Evolutionary conservation across 2,888 invertebrate species (phyloP).

Genomic region (Melanotus villosus): DNA sequence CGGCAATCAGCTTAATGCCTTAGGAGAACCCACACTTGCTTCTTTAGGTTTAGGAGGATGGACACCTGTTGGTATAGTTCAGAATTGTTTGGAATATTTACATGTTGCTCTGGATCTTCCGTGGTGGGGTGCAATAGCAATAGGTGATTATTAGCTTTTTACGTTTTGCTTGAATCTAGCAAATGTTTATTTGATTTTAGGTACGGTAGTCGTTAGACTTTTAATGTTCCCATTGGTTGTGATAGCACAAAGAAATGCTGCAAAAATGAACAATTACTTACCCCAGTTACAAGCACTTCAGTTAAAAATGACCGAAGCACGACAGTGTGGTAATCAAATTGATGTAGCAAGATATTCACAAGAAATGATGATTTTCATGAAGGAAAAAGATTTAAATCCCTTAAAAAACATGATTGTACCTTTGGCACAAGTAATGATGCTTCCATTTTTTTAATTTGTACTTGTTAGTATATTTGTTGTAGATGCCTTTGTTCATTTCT

Average conservation of each 20-base stretch:
- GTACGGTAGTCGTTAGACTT: conserved; percentile 84
- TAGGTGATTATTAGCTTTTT: conserved; percentile 75
- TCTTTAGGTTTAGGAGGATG: conserved; percentile 89
- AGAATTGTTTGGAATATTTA: conserved; percentile 84
- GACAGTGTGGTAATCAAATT: conserved; percentile 85
- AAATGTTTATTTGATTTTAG: conserved; percentile 63
- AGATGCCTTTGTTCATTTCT: conserved; percentile 91
- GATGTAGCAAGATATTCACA: conserved; percentile 83
- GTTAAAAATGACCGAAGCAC: conserved; percentile 88
- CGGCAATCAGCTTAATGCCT: conserved; percentile 61
- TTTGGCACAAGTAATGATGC: conserved; percentile 78
- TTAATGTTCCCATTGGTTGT: conserved; percentile 90
- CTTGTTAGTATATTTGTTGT: conserved; percentile 45
- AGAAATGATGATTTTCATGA: conserved; percentile 88
- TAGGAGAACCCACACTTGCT: conserved; percentile 83
- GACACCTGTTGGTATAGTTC: conserved; percentile 86
- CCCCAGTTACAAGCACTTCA: conserved; percentile 90
- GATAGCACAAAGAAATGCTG: conserved; percentile 83
- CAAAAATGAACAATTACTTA: conserved; percentile 86
- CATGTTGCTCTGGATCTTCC: conserved; percentile 88
- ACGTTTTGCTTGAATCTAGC: background rate
- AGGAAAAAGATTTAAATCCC: conserved; percentile 85
- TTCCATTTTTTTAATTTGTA: background rate
- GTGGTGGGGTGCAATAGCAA: conserved; percentile 93
- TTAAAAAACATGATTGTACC: conserved; percentile 85